Evolutionary conservation across 2,888 invertebrate species (phyloP).

Genomic region (Flabesymbios commensalis): DNA sequence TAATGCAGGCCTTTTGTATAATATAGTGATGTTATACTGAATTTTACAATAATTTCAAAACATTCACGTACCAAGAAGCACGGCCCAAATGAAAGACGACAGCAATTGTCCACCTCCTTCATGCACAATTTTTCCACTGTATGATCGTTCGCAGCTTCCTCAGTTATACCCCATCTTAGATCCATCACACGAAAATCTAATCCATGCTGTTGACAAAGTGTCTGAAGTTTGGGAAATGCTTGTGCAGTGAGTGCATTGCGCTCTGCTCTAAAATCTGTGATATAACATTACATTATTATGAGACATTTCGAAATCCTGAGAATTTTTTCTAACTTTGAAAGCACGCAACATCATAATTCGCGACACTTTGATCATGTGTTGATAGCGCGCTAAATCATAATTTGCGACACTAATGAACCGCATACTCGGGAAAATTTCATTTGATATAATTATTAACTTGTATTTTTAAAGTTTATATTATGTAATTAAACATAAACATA

Average conservation of each 20-base stretch:
- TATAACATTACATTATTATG: too few species aligned
- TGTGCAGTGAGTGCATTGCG: neutral
- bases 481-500: too few species aligned
- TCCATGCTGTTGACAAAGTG: constrained; percentile 11
- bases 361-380: too few species aligned
- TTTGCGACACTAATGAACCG: neutral
- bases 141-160: constrained; percentile 54
- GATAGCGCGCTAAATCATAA: too few species aligned
- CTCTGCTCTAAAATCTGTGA: constrained; percentile 4
- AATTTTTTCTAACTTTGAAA: too few species aligned
- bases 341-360: too few species aligned
- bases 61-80: constrained; percentile 50
- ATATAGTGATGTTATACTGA: too few species aligned
- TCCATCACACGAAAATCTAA: constrained; percentile 49
- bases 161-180: constrained; percentile 57
- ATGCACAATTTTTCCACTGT: constrained; percentile 51
- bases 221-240: constrained; percentile 11
- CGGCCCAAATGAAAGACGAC: constrained; percentile 50
- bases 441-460: neutral
- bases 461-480: too few species aligned
- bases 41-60: neutral
- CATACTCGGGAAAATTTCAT: neutral
- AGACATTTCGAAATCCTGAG: too few species aligned
- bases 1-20: too few species aligned
- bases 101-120: constrained; percentile 51